Evolutionary conservation across 2,888 invertebrate species (phyloP).

Genomic region (Choristoneura rosaceana): DNA sequence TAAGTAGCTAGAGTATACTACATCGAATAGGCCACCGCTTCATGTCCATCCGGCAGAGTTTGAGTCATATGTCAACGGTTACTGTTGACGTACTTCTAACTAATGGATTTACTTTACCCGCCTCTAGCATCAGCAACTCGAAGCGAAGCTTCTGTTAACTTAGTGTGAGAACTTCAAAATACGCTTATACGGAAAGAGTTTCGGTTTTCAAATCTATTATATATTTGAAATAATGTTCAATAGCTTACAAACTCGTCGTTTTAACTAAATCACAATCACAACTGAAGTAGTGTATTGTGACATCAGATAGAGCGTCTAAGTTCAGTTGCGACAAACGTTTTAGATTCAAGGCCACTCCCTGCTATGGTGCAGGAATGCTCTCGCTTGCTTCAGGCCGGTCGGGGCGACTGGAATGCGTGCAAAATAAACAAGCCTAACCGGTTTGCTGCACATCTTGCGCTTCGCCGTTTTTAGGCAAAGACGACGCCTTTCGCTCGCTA

Average conservation of each 20-base stretch:
- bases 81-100: constrained; percentile 54
- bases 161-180: constrained; percentile 11
- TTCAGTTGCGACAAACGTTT: constrained; percentile 53
- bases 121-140: constrained; percentile 36
- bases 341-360: constrained; percentile 71
- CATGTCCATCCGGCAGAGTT: constrained; percentile 45
- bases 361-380: constrained; percentile 64
- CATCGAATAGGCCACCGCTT: constrained; percentile 46
- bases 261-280: not conserved
- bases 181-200: constrained; percentile 5
- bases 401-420: constrained; percentile 81
- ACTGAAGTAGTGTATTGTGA: constrained; percentile 44
- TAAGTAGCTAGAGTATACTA: constrained; percentile 13
- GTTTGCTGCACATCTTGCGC: constrained; percentile 76
- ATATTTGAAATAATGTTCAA: not conserved
- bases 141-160: constrained; percentile 19
- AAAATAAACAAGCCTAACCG: constrained; percentile 83
- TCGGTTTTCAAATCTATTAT: not conserved
- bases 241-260: not conserved
- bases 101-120: constrained; percentile 52
- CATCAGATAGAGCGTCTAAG: constrained; percentile 58
- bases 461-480: constrained; percentile 65
- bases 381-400: constrained; percentile 73
- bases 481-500: constrained; percentile 56
- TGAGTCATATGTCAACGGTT: constrained; percentile 50